These are phyloP conservation scores for Mayetiola destructor DNA, from an alignment of 2,888 invertebrate genomes.

Conservation along the genomic window DNA sequence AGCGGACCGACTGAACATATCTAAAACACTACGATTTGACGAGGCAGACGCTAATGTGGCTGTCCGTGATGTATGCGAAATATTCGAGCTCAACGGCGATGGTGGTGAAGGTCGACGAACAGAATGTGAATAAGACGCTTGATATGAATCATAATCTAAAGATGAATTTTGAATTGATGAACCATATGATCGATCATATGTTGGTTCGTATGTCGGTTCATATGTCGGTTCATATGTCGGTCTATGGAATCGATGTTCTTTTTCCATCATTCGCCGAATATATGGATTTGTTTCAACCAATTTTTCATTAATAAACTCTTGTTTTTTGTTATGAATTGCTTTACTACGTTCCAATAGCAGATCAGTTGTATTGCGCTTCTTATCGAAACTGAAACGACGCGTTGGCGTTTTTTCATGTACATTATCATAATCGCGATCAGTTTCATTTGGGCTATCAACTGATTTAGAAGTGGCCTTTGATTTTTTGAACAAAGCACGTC, in stretches of 20 bases:
- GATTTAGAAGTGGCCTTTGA: background rate
- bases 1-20: background rate
- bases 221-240: background rate
- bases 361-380: constrained; percentile 23
- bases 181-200: too few relatives aligned
- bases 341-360: constrained; percentile 32
- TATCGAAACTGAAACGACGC: background rate
- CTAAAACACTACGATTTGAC: background rate
- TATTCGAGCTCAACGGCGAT: background rate
- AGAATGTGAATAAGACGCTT: constrained; percentile 5
- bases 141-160: background rate
- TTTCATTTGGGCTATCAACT: background rate
- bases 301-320: constrained; percentile 33
- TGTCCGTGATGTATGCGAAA: constrained; percentile 13
- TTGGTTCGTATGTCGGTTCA: background rate
- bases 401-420: background rate
- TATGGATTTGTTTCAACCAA: constrained; percentile 34
- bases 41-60: background rate
- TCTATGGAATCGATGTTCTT: constrained; percentile 17
- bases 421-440: constrained; percentile 8
- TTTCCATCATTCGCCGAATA: constrained; percentile 28
- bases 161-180: too few relatives aligned
- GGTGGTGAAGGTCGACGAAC: background rate
- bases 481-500: background rate
- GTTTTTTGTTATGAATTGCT: constrained; percentile 30